Percentiles rank a stretch among this genome's conserved stretches.
These are phyloP conservation scores for Phoenicopterus ruber DNA, from an alignment of 2,113 vertebrate species.

Conservation along the genomic window DNA sequence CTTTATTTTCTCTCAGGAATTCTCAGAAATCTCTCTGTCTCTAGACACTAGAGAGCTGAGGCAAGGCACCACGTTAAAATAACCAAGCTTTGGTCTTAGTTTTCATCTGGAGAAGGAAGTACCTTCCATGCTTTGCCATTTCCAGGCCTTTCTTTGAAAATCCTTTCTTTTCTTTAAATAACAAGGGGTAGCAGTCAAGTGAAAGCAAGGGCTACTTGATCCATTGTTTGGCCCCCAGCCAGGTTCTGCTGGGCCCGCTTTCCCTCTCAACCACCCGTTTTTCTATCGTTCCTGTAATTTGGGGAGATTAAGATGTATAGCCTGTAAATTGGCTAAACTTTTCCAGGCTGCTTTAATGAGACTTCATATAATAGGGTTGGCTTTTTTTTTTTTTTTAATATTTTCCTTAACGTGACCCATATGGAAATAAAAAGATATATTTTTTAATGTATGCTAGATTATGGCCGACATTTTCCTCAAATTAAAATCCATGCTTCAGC, in stretches of 20 bases:
- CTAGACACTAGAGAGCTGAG: background rate
- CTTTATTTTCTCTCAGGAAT: background rate
- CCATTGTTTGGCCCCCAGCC: slow-evolving; percentile 67
- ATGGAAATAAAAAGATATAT: slow-evolving; percentile 74
- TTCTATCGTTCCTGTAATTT: slow-evolving; percentile 54
- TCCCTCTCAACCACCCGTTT: slow-evolving; percentile 53
- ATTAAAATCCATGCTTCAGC: slow-evolving; percentile 68
- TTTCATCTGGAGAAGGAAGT: slow-evolving; percentile 3
- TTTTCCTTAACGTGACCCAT: slow-evolving; percentile 76
- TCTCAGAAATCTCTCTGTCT: background rate
- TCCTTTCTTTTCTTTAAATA: slow-evolving; percentile 60
- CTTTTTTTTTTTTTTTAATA: slow-evolving; percentile 64
- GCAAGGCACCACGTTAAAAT: background rate
- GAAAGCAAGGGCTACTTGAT: slow-evolving; percentile 66
- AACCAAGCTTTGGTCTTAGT: background rate
- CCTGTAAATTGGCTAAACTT: slow-evolving; percentile 78
- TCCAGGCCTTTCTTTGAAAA: slow-evolving; percentile 33
- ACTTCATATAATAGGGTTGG: slow-evolving; percentile 67
- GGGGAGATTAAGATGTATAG: slow-evolving; percentile 79
- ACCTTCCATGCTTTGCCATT: background rate
- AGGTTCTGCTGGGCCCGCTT: slow-evolving; percentile 59
- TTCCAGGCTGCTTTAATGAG: slow-evolving; percentile 80
- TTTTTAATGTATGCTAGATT: slow-evolving; percentile 68
- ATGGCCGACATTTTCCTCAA: slow-evolving; percentile 61
- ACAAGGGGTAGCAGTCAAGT: slow-evolving; percentile 64